Evolutionary conservation across 2,888 invertebrate species (phyloP), one percentile per base, ranked within the genome.

Genomic region (Spilosoma lubricipeda): DNA sequence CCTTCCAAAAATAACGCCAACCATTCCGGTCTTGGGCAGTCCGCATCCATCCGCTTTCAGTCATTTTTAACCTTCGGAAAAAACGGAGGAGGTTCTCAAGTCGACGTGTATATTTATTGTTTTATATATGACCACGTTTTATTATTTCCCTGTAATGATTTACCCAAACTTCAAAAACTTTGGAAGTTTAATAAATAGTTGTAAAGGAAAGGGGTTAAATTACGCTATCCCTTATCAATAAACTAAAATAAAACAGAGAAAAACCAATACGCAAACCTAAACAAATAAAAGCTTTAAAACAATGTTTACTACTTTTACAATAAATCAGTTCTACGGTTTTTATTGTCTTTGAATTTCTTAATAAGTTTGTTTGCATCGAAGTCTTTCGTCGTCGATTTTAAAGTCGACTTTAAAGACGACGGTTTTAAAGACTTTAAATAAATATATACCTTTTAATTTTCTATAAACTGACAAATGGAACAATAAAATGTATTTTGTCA

Each of bases 331-430:
- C 67, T 72, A 74, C 48, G 39, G 71, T 67, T 73, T n/a, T n/a
- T 63, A 73, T 77, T 67, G 70, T 42, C 33, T 73, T 74, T 63
- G 13, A 67, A 80, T 65, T 36, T 78, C 78, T 74, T 63, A 76
- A 77, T 64, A 80, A 78, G 71, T 80, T 68, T 66, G 48, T 30
- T 73, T 65, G 30, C 67, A n/a, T n/a, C n/a, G n/a, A n/a, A n/a
- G n/a, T n/a, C n/a, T n/a, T n/a, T n/a, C n/a, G n/a, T n/a, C n/a
- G n/a, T n/a, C n/a, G n/a, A n/a, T n/a, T n/a, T n/a, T n/a, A n/a
- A n/a, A n/a, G n/a, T n/a, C n/a, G n/a, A n/a, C n/a, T n/a, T n/a
- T n/a, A n/a, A n/a, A n/a, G n/a, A n/a, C n/a, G n/a, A n/a, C n/a
- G n/a, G n/a, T n/a, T 65, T 18, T 36, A 13, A 23, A 65, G 70